Evolutionary conservation across 2,888 invertebrate species (phyloP), one percentile per base, ranked within the genome.

Genomic region (Cyclophora albipunctata): DNA sequence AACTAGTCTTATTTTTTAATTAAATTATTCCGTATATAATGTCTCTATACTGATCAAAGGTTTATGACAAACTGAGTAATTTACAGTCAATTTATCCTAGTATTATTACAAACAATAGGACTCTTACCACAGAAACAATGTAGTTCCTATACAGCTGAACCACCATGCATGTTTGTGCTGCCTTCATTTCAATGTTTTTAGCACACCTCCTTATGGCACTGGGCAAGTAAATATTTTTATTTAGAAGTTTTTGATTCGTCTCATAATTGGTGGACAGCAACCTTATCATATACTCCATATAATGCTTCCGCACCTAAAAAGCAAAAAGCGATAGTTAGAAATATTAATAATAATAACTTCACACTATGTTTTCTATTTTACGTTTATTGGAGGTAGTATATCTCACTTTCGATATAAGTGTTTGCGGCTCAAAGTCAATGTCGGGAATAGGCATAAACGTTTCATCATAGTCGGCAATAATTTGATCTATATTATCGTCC

Each of bases 131-230:
- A 48, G 71, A 42, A 7, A 76, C 59, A 50, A 89, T 80, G 57
- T 80, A 80, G 55, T 76, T 76, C 57, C 88, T 73, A 59, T 89
- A 89, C 4, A 89, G 60, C 45, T 86, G 81, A 2, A 78, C 77
- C 7, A 85, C 78, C 88, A 89, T 89, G 49, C 84, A 82, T 20
- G 75, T 72, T 50, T 81, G 80, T 3, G 83, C 84, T 45, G 89
- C 89, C 51, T 75, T 71, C 60, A 75, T 75, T 69, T 89, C 89
- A 50, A 89, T 75, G 47, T 66, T 69, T 60, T 84, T 83, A 37
- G 89, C 88, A 65, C 88, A 88, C 63, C 82, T 76, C 84, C 85
- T 84, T 56, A 89, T 86, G 53, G 82, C 85, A 72, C 84, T 84
- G 0, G 89, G 89, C 42, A 87, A 65, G 59, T 84, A 82, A 35